Evolutionary conservation across 2,888 invertebrate genomes (phyloP), one percentile per base, ranked within the genome.

Genomic region (Subacronicta megacephala): DNA sequence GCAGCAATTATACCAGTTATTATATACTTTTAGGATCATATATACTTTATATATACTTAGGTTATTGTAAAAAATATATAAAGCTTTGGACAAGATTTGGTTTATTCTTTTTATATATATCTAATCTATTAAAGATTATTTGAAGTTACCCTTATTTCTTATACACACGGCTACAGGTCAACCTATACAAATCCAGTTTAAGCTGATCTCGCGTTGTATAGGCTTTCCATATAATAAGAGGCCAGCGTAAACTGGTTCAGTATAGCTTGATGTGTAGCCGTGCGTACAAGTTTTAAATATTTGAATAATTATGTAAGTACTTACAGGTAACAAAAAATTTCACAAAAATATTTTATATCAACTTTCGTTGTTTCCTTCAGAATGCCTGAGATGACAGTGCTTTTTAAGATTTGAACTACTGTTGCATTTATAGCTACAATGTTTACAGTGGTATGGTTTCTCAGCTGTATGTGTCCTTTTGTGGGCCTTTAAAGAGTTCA

Each of bases 391-490:
- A 20, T 73, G 72, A 55, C 81, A 82, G 63, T 94, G 94, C 78
- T 94, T 94, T 67, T 94, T 94, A 23, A 94, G 84, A 77, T 94
- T 94, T 16, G 94, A 94, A 63, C 89, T 90, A 65, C 93, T 94
- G 66, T 94, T 94, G 64, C 94, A 93, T 61, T 81, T 85, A 63
- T 94, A 94, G 51, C 70, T 81, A 72, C 94, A 94, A 52, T 84
- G 67, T 36, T 79, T 75, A 73, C 94, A 94, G 20, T 78, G 80
- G 69, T 88, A 93, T 16, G 94, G 94, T 60, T 88, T 83, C 59
- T 92, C 91, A 38, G 80, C 75, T 35, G 90, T 90, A 53, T 94
- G 94, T 15, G 86, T 88, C 55, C 94, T 85, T 77, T 84, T 91
- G 68, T 94, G 94, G 35, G 84, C 87, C 74, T 89, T 92, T 31